Evolutionary conservation across 2,888 invertebrate species (phyloP).

Genomic region (Colostygia pectinataria): DNA sequence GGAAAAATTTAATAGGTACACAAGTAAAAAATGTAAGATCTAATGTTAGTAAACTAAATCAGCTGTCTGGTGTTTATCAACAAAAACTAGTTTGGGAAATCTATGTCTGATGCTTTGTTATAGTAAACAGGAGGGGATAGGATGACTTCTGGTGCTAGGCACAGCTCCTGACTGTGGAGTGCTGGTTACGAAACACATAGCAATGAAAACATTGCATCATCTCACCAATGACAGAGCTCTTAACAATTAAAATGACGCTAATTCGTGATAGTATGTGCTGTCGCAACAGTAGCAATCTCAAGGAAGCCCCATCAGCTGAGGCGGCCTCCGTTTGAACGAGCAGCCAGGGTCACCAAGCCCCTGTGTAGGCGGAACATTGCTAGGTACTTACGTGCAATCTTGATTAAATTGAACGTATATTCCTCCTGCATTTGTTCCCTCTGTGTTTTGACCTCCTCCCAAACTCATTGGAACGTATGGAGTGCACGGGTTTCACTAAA

Average conservation of each 20-base stretch:
- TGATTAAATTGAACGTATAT: conserved; percentile 98
- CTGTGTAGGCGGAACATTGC: conserved; percentile 2
- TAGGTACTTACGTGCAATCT: conserved; percentile 98
- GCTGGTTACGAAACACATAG: conserved; percentile 64
- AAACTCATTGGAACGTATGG: conserved; percentile 91
- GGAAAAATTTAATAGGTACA: conserved; percentile 1
- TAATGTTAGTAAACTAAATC: conserved; percentile 24
- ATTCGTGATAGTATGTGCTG: conserved; percentile 51
- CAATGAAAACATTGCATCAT: conserved; percentile 79
- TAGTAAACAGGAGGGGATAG: not conserved
- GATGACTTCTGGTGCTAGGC: conserved; percentile 15
- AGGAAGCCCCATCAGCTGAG: conserved; percentile 20
- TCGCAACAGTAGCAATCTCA: conserved; percentile 41
- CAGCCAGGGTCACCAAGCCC: conserved; percentile 2
- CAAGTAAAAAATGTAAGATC: too few species aligned
- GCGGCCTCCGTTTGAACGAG: not conserved
- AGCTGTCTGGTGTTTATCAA: conserved; percentile 37
- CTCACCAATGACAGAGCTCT: conserved; percentile 43
- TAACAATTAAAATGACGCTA: conserved; percentile 41
- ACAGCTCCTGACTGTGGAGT: conserved; percentile 36
- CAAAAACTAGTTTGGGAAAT: conserved; percentile 26
- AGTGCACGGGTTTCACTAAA: conserved; percentile 60
- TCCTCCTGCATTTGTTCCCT: conserved; percentile 91
- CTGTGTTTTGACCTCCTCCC: conserved; percentile 87
- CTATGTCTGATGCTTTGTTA: conserved; percentile 52